phyloP scores from a whole-genome alignment of 2,888 invertebrate species.

The Apomyelois bistriatella region DNA sequence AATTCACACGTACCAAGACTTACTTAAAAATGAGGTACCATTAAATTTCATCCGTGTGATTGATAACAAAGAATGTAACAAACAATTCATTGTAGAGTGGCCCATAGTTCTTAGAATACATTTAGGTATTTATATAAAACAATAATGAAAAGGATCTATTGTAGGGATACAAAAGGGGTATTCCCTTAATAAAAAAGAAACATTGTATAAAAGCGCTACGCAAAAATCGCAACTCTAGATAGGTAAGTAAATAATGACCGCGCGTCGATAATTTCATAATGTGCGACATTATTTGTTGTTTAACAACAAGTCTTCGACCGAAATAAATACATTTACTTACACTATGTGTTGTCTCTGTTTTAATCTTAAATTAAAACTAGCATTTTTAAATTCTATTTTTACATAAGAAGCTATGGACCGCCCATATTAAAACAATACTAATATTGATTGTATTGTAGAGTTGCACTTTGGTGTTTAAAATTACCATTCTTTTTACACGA shows the following conservation, averaged over 20 bases:
- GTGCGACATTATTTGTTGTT: too few relatives aligned
- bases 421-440: constrained; percentile 32
- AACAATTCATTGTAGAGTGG: constrained; percentile 29
- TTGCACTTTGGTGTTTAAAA: constrained; percentile 77
- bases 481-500: constrained; percentile 58
- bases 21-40: constrained; percentile 46
- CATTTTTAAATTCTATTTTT: background rate
- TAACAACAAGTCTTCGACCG: too few relatives aligned
- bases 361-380: too few relatives aligned
- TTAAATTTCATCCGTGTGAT: constrained; percentile 58
- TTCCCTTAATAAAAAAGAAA: background rate
- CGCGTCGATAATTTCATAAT: too few relatives aligned
- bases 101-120: background rate
- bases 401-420: background rate
- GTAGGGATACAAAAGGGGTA: background rate
- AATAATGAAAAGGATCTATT: background rate
- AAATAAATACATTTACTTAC: too few relatives aligned
- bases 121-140: background rate
- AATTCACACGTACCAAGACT: constrained; percentile 39
- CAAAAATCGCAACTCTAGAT: background rate
- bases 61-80: constrained; percentile 54
- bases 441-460: constrained; percentile 71
- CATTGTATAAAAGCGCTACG: background rate
- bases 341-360: too few relatives aligned
- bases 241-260: too few relatives aligned